Percentiles rank a stretch among this genome's conserved stretches.
Conservation (phyloP, 2,888 invertebrate species). For the Chydorus sphaericus region DNA sequence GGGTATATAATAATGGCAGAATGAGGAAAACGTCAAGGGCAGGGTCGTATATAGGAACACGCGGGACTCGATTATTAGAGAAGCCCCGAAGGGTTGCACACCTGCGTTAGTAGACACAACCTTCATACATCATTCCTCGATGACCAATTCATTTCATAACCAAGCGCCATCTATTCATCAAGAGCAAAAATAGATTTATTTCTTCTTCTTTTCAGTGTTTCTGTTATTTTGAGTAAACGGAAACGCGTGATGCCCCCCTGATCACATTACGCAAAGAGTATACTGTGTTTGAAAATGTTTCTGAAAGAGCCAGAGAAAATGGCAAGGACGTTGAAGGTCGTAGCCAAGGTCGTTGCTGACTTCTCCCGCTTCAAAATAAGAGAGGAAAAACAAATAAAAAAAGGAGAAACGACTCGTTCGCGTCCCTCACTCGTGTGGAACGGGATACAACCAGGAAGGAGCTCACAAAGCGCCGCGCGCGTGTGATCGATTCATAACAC, state of each 20-base stretch:
- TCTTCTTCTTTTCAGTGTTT: not conserved
- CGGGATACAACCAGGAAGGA: not conserved
- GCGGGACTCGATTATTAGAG: too few species aligned
- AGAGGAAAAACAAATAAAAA: not conserved
- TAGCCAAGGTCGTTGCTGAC: not conserved
- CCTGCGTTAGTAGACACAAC: not conserved
- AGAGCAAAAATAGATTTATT: too few species aligned
- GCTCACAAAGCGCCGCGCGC: too few species aligned
- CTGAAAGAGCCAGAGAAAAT: not conserved
- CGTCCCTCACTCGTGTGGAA: not conserved
- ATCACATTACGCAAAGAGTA: too few species aligned
- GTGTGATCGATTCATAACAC: too few species aligned
- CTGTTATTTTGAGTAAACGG: too few species aligned
- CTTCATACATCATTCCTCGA: not conserved
- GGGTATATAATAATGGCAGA: too few species aligned
- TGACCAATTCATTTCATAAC: too few species aligned
- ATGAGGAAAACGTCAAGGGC: too few species aligned
- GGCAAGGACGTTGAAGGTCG: conserved; percentile 3
- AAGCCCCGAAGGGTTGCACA: not conserved
- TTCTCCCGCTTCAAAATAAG: not conserved
- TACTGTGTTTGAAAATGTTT: not conserved
- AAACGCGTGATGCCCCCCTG: too few species aligned
- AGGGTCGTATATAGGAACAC: too few species aligned
- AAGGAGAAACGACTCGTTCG: not conserved
- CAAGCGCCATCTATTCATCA: too few species aligned